Conservation (phyloP, 35 echinoderm and acorn worm genomes). For the Ptychodera flava region DNA sequence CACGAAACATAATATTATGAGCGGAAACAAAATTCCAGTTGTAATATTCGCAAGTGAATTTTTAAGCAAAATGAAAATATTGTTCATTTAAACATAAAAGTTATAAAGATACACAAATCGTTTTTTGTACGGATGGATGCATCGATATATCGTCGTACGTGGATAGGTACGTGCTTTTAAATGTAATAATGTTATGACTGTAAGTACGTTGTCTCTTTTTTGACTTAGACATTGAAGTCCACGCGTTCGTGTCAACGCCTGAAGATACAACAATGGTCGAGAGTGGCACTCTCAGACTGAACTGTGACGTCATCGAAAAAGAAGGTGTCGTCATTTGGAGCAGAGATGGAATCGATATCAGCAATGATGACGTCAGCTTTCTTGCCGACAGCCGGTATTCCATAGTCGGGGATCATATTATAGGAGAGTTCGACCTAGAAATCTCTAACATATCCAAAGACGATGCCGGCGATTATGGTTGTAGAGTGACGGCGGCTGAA, state of each 20-base stretch:
- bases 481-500: conserved; percentile 31
- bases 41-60: too few relatives aligned
- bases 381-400: background rate
- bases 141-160: too few relatives aligned
- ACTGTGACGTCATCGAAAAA: conserved; percentile 56
- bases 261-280: background rate
- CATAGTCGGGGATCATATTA: conserved; percentile 47
- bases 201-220: too few relatives aligned
- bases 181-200: too few relatives aligned
- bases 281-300: conserved; percentile 27
- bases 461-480: conserved; percentile 59
- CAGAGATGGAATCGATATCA: conserved; percentile 65
- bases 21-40: too few relatives aligned
- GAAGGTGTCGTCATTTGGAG: conserved; percentile 57
- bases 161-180: too few relatives aligned
- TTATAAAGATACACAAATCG: too few relatives aligned
- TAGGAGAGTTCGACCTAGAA: conserved; percentile 56
- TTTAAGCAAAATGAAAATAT: too few relatives aligned
- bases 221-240: background rate
- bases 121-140: too few relatives aligned
- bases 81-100: too few relatives aligned
- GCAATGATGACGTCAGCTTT: conserved; percentile 8
- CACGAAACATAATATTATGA: too few relatives aligned
- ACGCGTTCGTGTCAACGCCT: background rate
- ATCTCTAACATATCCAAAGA: conserved; percentile 25